Base-by-base conservation (phyloP, 2,888 invertebrate genomes). In the Aricia artaxerxes region DNA sequence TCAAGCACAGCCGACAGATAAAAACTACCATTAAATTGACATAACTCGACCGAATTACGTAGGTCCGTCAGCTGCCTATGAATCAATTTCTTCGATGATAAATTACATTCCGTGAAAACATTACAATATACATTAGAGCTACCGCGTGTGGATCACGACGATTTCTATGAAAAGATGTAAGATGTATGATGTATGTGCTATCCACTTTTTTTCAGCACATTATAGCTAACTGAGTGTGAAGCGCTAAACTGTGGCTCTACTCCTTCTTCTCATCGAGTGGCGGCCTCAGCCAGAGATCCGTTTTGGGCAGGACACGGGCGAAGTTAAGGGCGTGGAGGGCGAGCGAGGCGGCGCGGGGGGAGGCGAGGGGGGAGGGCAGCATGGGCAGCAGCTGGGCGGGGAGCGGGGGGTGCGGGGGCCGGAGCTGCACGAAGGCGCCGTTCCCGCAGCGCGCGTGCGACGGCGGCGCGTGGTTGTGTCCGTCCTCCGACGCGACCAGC, bases 361-460 rank as follows among this genome's bases (percentile, higher is more conserved):
- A 89, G 1, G 87, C 84, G 11, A 89, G 84, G 0, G 90, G 89
- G 7, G 91, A 88, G 4, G 91, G 88, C 6, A 90, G 86, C 53
- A 89, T 84, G 11, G 11, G 88, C 82, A 35, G 86, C 84, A 2
- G 86, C 84, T 0, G 86, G 35, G 86, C 82, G 44, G 82, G 80
- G n/a, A 85, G 80, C 75, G 84, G 84, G 16, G 83, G 81, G 64
- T 24, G 64, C 81, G 92, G 87, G 24, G 93, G 94, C 53, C 91
- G 89, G n/a, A 94, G 88, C 84, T 92, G 92, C 13, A 94, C 93
- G 83, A 94, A 94, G 49, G 93, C 92, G 4, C 94, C 94, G 83
- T 94, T 93, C 3, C 94, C 94, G 81, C 92, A 93, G n/a, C 94
- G 91, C 24, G 93, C 94, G 83, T 94, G 93, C 1, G 92, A 92